Percentiles rank a stretch among this genome's conserved stretches.
Conservation (phyloP, 2,888 invertebrate species). For the Chaetogeoica ovagalla region DNA sequence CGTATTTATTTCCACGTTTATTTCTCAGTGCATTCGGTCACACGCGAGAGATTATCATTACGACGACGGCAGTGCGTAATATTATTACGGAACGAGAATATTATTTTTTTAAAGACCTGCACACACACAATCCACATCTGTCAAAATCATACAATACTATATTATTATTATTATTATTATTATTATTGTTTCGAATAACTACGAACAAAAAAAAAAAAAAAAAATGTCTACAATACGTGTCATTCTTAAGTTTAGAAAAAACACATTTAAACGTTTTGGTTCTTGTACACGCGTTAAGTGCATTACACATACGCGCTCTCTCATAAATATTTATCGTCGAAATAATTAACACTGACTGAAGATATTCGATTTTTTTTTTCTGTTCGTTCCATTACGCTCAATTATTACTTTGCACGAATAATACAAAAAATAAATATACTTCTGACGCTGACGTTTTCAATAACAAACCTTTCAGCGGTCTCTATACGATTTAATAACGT, state of each 20-base stretch:
- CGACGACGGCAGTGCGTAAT: too few relatives aligned
- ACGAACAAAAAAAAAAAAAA: not conserved
- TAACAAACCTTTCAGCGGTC: too few relatives aligned
- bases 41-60: constrained; percentile 18
- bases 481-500: too few relatives aligned
- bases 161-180: too few relatives aligned
- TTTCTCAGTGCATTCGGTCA: constrained; percentile 25
- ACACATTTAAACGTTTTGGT: not conserved
- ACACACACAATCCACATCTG: constrained; percentile 12
- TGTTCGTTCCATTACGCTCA: too few relatives aligned
- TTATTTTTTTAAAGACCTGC: not conserved
- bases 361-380: too few relatives aligned
- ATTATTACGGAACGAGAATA: not conserved
- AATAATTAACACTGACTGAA: not conserved
- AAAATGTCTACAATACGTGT: not conserved
- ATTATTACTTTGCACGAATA: too few relatives aligned
- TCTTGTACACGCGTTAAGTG: too few relatives aligned
- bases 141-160: not conserved
- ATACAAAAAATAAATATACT: too few relatives aligned
- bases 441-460: too few relatives aligned
- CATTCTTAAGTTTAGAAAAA: not conserved
- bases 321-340: constrained; percentile 15
- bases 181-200: not conserved
- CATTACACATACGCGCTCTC: not conserved
- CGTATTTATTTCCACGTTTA: constrained; percentile 2